Base-by-base conservation (phyloP, 2,888 invertebrate species). In the Drosophila mimetica region DNA sequence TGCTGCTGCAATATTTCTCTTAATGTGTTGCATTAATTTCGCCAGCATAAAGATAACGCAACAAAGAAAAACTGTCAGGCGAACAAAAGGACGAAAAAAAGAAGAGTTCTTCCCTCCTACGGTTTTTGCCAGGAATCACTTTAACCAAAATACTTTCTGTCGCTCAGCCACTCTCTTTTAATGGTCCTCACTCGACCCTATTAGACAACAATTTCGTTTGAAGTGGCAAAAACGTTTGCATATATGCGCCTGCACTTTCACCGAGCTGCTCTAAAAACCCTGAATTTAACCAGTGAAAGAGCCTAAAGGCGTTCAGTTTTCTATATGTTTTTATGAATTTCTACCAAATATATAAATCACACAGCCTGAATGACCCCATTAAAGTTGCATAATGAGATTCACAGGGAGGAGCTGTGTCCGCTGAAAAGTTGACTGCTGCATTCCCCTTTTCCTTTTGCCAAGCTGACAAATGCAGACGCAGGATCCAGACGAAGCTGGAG, bases 371-470 rank as follows among this genome's bases (percentile, higher is more conserved):
- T 76, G 77, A 78, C 76, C 77, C 53, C 75, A 82, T 76, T 70
- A 77, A 79, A 82, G 75, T 75, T 74, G 74, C 75, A 78, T 82
- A 82, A 82, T 82, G 78, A 69, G 72, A 61, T 64, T 36, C 64
- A 42, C 30, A 30, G 39, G 32, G 18, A 37, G 41, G 57, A 30
- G 41, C 42, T 60, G 58, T 28, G 60, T 60, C 64, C 58, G 78
- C 71, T 73, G 81, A 78, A 76, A 78, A 79, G 78, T 78, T 75
- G 81, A 77, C 76, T 80, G 81, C 76, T 80, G 81, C 77, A 76
- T 76, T 32, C 65, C 61, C 53, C 51, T 47, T 37, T 59, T 48
- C 20, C 14, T 46, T 51, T 4, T 42, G 30, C 48, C 60, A 72
- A 34, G n/a, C 71, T 71, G 76, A 58, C 75, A 74, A 71, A 52